Conservation (phyloP, 2,888 invertebrate genomes). For the Merodon equestris region DNA sequence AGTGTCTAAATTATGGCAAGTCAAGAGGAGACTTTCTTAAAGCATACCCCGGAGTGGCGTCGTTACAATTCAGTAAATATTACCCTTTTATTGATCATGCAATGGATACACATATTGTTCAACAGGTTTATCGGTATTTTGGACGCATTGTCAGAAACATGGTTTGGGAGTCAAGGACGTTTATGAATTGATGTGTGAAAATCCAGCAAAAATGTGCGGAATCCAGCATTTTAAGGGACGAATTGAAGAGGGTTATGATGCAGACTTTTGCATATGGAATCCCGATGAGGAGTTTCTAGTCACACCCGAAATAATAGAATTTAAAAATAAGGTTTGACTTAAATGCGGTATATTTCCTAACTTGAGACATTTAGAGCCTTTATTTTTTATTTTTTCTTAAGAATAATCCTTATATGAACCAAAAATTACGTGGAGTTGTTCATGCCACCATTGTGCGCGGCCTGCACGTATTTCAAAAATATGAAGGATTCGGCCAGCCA, state of each 20-base stretch:
- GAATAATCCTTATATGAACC: constrained; percentile 84
- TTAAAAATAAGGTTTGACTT: constrained; percentile 84
- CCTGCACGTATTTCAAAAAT: constrained; percentile 80
- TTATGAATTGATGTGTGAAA: constrained; percentile 81
- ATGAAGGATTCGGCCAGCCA: constrained; percentile 77
- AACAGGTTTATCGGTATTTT: constrained; percentile 83
- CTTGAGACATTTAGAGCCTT: not conserved
- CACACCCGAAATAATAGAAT: constrained; percentile 81
- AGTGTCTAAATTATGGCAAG: constrained; percentile 78
- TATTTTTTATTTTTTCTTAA: constrained; percentile 80
- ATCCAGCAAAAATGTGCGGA: constrained; percentile 83
- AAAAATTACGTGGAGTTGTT: constrained; percentile 82
- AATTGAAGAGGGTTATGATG: constrained; percentile 83
- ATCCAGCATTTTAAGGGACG: constrained; percentile 83
- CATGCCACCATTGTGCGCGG: constrained; percentile 84
- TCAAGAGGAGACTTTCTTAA: constrained; percentile 83
- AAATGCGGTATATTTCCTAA: no score
- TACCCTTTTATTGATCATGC: not conserved
- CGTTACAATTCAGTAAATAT: constrained; percentile 83
- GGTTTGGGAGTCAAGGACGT: constrained; percentile 81
- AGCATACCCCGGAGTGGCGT: constrained; percentile 88
- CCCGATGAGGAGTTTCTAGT: constrained; percentile 83
- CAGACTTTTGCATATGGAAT: constrained; percentile 86
- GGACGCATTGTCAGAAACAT: constrained; percentile 82
- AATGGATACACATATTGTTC: not conserved